Base-by-base conservation (phyloP, 2,888 invertebrate species). In the Tetramorium bicarinatum region DNA sequence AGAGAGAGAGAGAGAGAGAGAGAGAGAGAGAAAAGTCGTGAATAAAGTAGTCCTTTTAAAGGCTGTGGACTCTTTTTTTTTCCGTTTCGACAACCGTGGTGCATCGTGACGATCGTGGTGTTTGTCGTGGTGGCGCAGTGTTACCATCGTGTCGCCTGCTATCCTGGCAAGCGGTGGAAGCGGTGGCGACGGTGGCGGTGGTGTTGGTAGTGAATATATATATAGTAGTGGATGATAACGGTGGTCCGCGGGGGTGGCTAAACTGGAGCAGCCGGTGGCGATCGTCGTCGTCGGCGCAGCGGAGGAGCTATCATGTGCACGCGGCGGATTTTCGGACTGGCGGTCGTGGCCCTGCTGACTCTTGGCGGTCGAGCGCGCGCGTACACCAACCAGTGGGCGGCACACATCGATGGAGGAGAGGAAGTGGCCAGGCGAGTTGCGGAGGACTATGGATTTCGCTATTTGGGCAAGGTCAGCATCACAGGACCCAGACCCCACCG, bases 371-470 rank as follows among this genome's bases (percentile, higher is more conserved):
- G 87, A 79, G 90, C 87, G 69, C 87, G 89, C 71, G 93, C 92
- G 71, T 96, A 95, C 93, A 95, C 96, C 59, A 96, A 96, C 92
- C 96, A 96, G 93, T 97, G 96, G 96, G 96, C 96, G 47, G 95
- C 96, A 15, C 95, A 96, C 90, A 95, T 97, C 87, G 94, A 94
- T 54, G 96, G 96, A 54, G 96, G 96, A 69, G 91, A 93, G 52
- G 94, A 94, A 9, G 93, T 93, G 47, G 97, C 96, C 52, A 94
- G 95, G 88, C 92, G 92, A 83, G 95, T 96, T 84, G 96, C 96
- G 21, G 91, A 91, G 87, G 95, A 96, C 89, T 96, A 96, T 94
- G 96, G 96, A 90, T 96, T 96, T 94, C 94, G 93, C 84, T 95
- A 96, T 93, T 92, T 95, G 67, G 96, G 96, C 91, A 93, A 96